Evolutionary conservation across 2,888 invertebrate species (phyloP), one percentile per base, ranked within the genome.

Genomic region (Tenthredo livida): DNA sequence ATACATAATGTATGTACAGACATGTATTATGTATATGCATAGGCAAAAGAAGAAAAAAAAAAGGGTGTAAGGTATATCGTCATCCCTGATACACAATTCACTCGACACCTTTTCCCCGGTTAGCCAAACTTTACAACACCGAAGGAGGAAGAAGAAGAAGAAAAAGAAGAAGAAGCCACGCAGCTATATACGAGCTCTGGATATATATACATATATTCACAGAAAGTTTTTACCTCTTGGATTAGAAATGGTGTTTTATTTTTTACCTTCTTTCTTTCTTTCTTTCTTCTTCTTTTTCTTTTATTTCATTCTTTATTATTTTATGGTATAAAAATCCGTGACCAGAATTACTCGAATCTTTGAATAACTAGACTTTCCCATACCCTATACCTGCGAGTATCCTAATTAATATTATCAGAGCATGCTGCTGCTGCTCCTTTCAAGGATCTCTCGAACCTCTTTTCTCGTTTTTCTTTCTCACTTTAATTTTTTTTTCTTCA

Each of bases 21-120:
- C 25, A 21, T 25, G 40, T 40, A 43, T 43, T 2, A 10, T 2
- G 21, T 12, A 7, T 15, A 37, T 7, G 37, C 7, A 70, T 9
- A 43, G 50, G 54, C n/a, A 1, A 54, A 54, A n/a, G 7, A 7
- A 37, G 7, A 7, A 7, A 37, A 7, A 37, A 37, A 37, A 7
- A 54, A 54, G n/a, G 54, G 17, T 33, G 2, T 1, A 1, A 17
- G 25, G 25, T 17, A 67, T 33, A 33, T 67, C 65, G 65, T 65
- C 67, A 25, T 33, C 67, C 25, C 67, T 29, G 25, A 33, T 33
- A 29, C 67, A 67, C 67, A 67, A 67, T 67, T 67, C 67, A 33
- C 15, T 33, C 33, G 67, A 67, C 67, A 67, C 67, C 67, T 67
- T 15, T 33, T 67, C 33, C 15, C 25, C 25, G 33, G 12, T 54